These are phyloP conservation scores for Alloplasta piceator DNA, from an alignment of 2,888 invertebrate species.

Conservation along the genomic window DNA sequence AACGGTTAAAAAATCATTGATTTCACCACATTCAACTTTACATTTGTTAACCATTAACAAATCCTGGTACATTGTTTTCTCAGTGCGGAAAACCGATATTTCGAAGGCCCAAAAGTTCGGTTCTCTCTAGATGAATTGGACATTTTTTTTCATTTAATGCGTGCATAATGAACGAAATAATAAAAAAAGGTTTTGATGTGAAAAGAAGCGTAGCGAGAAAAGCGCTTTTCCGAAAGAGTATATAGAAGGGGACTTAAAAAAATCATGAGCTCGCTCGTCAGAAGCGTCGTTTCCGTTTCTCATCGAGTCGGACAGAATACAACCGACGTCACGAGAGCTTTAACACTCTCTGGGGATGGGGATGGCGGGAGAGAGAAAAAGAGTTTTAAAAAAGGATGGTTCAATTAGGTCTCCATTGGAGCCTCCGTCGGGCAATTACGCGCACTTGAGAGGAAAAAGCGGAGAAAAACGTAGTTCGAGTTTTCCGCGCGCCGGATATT, in stretches of 20 bases:
- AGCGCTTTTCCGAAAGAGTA: not conserved
- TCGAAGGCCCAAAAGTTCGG: too few relatives aligned
- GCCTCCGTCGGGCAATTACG: constrained; percentile 51
- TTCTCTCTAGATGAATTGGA: too few relatives aligned
- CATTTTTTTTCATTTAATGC: too few relatives aligned
- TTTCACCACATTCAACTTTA: too few relatives aligned
- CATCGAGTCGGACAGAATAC: constrained; percentile 40
- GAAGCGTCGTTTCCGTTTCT: constrained; percentile 54
- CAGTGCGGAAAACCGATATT: too few relatives aligned
- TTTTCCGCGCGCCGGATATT: constrained; percentile 49
- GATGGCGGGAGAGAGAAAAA: constrained; percentile 1
- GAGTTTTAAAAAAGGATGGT: constrained; percentile 40
- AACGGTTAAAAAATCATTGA: too few relatives aligned
- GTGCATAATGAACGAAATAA: not conserved
- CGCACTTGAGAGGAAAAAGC: not conserved
- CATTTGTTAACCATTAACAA: too few relatives aligned
- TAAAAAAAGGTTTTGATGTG: constrained; percentile 7
- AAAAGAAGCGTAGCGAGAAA: constrained; percentile 1
- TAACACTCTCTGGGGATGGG: constrained; percentile 11
- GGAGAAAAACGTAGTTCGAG: constrained; percentile 50
- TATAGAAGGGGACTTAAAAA: too few relatives aligned
- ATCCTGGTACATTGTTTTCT: too few relatives aligned
- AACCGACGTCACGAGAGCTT: constrained; percentile 43
- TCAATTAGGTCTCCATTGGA: constrained; percentile 30
- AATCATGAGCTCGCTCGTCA: constrained; percentile 17